Conservation (phyloP, 23 tunicate species). For the Halocynthia roretzi region DNA sequence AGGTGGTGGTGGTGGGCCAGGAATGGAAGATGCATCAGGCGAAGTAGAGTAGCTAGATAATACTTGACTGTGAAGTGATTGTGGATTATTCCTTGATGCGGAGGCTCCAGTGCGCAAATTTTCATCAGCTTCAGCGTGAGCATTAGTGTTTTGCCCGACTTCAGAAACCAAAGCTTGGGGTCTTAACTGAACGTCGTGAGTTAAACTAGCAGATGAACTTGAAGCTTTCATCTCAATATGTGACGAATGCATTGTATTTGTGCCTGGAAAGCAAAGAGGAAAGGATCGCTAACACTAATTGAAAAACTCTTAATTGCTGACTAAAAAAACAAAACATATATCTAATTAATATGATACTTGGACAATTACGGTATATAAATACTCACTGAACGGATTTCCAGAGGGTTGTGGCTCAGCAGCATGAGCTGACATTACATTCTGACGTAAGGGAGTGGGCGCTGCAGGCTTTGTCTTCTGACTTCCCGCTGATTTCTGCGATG, state of each 20-base stretch:
- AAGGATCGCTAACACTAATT: background rate
- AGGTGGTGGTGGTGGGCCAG: too few relatives aligned
- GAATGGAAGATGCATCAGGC: too few relatives aligned
- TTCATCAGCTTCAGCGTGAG: background rate
- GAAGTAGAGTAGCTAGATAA: background rate
- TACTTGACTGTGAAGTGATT: constrained; percentile 22
- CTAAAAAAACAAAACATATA: background rate
- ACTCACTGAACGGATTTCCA: constrained; percentile 22
- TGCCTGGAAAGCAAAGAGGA: background rate
- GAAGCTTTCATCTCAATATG: background rate
- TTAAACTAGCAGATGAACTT: too few relatives aligned
- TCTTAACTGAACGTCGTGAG: too few relatives aligned
- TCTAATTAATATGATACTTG: background rate
- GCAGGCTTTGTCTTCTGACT: constrained; percentile 6
- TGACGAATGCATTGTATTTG: constrained; percentile 22
- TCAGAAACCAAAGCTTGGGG: too few relatives aligned
- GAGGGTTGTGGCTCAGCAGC: background rate
- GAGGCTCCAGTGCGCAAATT: constrained; percentile 20
- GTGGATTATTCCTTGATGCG: background rate
- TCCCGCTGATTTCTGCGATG: constrained; percentile 25
- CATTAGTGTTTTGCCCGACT: too few relatives aligned
- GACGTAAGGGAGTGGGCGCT: background rate
- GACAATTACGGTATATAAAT: too few relatives aligned
- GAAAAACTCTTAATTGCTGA: background rate
- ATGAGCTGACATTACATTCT: background rate